Conservation (phyloP, 2,888 invertebrate genomes). For the Galerucella pusilla region DNA sequence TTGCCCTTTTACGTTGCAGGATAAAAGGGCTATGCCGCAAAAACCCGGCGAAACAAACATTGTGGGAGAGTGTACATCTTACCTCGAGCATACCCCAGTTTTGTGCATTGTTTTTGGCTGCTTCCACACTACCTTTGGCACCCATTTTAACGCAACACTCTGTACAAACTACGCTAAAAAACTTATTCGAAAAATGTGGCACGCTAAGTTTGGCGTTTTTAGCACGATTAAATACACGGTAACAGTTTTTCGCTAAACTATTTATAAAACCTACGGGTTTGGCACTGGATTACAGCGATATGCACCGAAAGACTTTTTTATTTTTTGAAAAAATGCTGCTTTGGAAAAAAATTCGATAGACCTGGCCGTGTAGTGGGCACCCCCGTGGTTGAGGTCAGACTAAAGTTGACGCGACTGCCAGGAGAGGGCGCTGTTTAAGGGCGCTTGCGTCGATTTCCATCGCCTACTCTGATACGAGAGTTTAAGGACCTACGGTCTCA, state of each 20-base stretch:
- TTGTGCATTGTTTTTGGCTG: constrained; percentile 82
- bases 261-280: constrained; percentile 38
- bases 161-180: constrained; percentile 34
- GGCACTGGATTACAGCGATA: constrained; percentile 42
- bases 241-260: constrained; percentile 26
- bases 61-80: constrained; percentile 58
- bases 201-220: constrained; percentile 24
- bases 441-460: constrained; percentile 52
- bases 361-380: constrained; percentile 45
- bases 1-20: constrained; percentile 19
- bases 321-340: constrained; percentile 37
- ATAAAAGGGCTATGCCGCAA: constrained; percentile 8
- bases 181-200: constrained; percentile 32
- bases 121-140: constrained; percentile 85
- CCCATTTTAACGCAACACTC: constrained; percentile 69
- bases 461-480: constrained; percentile 46
- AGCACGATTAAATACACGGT: constrained; percentile 9
- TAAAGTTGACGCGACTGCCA: constrained; percentile 60
- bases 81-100: constrained; percentile 86
- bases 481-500: constrained; percentile 1
- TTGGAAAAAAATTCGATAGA: constrained; percentile 47
- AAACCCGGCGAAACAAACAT: constrained; percentile 10
- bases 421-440: constrained; percentile 55
- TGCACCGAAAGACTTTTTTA: constrained; percentile 34
- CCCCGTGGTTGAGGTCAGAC: constrained; percentile 63